Percentiles rank a stretch among this genome's conserved stretches.
These are phyloP conservation scores for Biston stratarius DNA, from an alignment of 2,888 invertebrate genomes.

Conservation along the genomic window DNA sequence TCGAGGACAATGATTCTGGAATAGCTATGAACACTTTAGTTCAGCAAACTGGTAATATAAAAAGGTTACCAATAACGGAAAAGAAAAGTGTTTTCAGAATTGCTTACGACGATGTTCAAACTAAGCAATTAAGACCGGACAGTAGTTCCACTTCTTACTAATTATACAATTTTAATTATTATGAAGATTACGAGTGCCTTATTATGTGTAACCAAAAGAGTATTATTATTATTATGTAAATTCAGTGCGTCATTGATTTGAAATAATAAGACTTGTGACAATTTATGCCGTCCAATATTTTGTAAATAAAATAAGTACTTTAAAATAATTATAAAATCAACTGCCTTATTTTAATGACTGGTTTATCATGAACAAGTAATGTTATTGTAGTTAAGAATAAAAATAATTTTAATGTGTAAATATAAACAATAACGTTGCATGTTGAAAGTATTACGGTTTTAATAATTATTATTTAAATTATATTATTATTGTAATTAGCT, in stretches of 20 bases:
- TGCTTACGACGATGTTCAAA: constrained; percentile 96
- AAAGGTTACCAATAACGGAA: constrained; percentile 90
- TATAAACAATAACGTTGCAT: constrained; percentile 43
- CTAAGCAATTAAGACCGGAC: constrained; percentile 92
- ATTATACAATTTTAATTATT: constrained; percentile 43
- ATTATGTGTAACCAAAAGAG: constrained; percentile 54
- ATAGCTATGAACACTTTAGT: constrained; percentile 89
- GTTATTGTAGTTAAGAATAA: constrained; percentile 33
- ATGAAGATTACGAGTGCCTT: constrained; percentile 67
- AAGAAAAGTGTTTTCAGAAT: constrained; percentile 98
- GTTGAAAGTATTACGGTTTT: constrained; percentile 55
- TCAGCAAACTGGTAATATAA: constrained; percentile 85
- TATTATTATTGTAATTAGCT: constrained; percentile 64
- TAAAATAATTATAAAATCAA: constrained; percentile 55
- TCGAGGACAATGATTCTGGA: constrained; percentile 92
- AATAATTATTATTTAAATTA: constrained; percentile 68
- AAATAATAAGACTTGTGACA: constrained; percentile 40
- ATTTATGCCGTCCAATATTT: constrained; percentile 46
- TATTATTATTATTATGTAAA: constrained; percentile 59
- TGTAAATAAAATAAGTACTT: constrained; percentile 47
- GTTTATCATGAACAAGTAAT: constrained; percentile 32
- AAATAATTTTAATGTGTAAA: constrained; percentile 53
- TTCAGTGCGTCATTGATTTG: constrained; percentile 41
- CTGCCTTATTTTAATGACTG: constrained; percentile 79
- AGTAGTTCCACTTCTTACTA: constrained; percentile 91